These are phyloP conservation scores for Oophaga pumilio DNA, from an alignment of 2,113 vertebrate species.

Conservation along the genomic window DNA sequence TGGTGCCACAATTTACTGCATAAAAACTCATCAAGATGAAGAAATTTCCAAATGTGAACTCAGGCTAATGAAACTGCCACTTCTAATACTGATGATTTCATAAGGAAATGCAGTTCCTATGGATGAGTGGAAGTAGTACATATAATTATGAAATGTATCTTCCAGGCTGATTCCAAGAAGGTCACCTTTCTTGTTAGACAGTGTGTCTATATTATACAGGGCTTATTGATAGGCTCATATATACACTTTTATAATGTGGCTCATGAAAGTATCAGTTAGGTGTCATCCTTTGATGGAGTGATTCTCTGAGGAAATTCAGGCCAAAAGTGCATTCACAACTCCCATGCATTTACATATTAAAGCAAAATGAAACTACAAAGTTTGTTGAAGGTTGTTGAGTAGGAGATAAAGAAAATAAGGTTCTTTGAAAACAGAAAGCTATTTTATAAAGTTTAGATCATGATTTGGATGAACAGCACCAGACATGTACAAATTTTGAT, in stretches of 20 bases:
- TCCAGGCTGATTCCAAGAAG: not conserved
- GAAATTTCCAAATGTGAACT: not conserved
- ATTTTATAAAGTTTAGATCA: not conserved
- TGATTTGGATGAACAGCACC: not conserved
- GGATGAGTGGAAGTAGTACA: not conserved
- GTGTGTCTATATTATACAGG: not conserved
- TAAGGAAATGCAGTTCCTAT: not conserved
- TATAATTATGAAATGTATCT: not conserved
- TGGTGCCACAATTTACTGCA: too few species aligned
- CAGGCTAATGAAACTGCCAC: not conserved
- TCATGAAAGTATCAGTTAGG: not conserved
- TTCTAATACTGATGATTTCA: not conserved
- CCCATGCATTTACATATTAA: not conserved
- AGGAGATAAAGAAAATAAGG: not conserved
- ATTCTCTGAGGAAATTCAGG: not conserved
- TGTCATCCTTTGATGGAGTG: not conserved
- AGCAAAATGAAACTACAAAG: slow-evolving; percentile 6
- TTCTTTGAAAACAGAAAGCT: not conserved
- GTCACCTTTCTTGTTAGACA: not conserved
- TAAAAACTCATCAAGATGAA: not conserved
- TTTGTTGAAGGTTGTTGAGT: not conserved
- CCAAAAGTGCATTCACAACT: not conserved
- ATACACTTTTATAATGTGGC: not conserved
- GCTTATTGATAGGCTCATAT: not conserved
- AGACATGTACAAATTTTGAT: not conserved